A percentile compares a stretch with the other conserved stretches of the same genome.
Conservation (phyloP, 1,140 invertebrate genomes). For the Araneus ventricosus region DNA sequence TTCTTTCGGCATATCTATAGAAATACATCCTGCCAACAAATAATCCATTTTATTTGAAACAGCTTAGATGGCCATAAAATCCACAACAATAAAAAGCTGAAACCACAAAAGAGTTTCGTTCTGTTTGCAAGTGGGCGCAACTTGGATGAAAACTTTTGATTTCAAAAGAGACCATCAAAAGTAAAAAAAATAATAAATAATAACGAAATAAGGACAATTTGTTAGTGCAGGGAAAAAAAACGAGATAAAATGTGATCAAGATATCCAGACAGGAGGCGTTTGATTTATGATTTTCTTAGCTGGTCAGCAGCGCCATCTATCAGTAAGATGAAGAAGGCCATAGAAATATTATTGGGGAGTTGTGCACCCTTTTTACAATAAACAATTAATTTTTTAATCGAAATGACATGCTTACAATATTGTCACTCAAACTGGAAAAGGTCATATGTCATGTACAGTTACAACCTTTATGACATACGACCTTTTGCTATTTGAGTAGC, state of each 20-base stretch:
- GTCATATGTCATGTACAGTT: too few species aligned
- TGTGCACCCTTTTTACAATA: too few species aligned
- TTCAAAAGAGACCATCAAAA: not conserved
- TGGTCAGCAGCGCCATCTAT: conserved; percentile 37
- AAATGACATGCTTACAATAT: too few species aligned
- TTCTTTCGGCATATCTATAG: too few species aligned
- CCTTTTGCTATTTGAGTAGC: too few species aligned
- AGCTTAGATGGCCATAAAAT: not conserved
- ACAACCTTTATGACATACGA: too few species aligned
- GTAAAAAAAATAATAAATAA: conserved; percentile 8
- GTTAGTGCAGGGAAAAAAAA: not conserved
- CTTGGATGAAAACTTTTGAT: not conserved
- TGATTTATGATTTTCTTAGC: conserved; percentile 31
- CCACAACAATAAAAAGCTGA: not conserved
- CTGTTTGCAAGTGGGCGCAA: not conserved
- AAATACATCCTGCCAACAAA: not conserved
- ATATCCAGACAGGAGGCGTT: not conserved
- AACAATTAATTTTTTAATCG: too few species aligned
- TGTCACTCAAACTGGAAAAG: too few species aligned
- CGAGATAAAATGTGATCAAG: conserved; percentile 41
- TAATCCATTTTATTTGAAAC: not conserved
- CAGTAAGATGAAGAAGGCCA: not conserved
- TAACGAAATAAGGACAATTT: conserved; percentile 14
- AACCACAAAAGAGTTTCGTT: not conserved
- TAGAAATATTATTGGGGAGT: not conserved